Conservation (phyloP, 2,888 invertebrate species). For the Dugesia japonica region DNA sequence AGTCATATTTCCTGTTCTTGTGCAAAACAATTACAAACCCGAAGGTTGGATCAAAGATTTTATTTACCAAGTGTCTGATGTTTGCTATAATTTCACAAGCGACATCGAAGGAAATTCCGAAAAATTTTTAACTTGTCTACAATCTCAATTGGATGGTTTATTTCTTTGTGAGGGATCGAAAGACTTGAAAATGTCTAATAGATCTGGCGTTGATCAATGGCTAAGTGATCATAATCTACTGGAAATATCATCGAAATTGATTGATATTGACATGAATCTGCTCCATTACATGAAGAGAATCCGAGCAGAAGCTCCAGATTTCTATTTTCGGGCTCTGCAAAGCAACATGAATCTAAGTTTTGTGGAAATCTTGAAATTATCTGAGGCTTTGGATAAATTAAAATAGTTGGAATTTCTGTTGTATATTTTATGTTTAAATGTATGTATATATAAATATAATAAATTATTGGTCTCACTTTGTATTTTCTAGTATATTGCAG, state of each 20-base stretch:
- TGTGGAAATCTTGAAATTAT: not conserved
- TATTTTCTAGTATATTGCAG: too few relatives aligned
- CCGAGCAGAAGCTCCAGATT: conserved; percentile 6
- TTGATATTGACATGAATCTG: not conserved
- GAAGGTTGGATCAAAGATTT: conserved; percentile 20
- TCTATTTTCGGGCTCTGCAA: not conserved
- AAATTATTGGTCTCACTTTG: too few relatives aligned
- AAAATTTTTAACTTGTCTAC: not conserved
- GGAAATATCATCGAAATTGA: not conserved
- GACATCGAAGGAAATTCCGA: not conserved
- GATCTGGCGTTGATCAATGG: not conserved
- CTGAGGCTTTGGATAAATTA: not conserved
- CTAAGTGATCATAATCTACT: not conserved
- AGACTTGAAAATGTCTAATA: too few relatives aligned
- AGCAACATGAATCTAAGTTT: not conserved
- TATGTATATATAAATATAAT: too few relatives aligned
- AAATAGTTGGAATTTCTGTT: not conserved
- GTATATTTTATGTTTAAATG: not conserved
- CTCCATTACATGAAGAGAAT: not conserved
- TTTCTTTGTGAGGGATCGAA: too few relatives aligned
- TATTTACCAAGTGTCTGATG: not conserved
- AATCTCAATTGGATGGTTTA: not conserved
- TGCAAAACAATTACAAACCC: not conserved
- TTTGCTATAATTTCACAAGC: not conserved
- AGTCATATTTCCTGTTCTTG: not conserved